Percentiles rank a stretch among this genome's conserved stretches.
phyloP scores from a whole-genome alignment of 2,113 vertebrate species.

The Ailuropoda melanoleuca region DNA sequence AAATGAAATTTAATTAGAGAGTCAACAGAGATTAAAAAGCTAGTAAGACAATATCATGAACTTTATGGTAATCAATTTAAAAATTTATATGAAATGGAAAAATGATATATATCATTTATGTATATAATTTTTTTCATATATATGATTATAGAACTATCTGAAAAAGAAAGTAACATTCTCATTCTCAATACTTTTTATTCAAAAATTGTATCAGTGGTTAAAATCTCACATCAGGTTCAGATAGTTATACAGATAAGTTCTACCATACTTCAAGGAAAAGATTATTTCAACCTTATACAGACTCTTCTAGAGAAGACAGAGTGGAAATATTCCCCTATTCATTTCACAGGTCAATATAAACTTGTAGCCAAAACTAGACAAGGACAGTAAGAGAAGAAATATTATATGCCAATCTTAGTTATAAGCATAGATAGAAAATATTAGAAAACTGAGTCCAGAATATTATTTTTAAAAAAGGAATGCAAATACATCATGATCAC shows the following conservation, averaged over 20 bases:
- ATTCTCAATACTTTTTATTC: neutral
- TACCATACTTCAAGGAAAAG: neutral
- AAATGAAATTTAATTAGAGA: neutral
- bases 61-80: neutral
- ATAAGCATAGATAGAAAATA: constrained; percentile 2
- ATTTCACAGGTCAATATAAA: neutral
- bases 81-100: neutral
- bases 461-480: neutral
- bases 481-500: neutral
- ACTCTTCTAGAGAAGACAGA: neutral
- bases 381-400: neutral
- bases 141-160: neutral
- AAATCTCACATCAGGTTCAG: neutral
- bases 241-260: neutral
- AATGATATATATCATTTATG: neutral
- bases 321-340: neutral
- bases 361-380: neutral
- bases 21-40: neutral
- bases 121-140: neutral
- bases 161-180: neutral
- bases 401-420: neutral
- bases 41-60: neutral
- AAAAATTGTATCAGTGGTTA: neutral
- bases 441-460: neutral
- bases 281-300: neutral